These are phyloP conservation scores for Poicephalus meyeri DNA, from an alignment of 2,113 vertebrate species.

Conservation along the genomic window DNA sequence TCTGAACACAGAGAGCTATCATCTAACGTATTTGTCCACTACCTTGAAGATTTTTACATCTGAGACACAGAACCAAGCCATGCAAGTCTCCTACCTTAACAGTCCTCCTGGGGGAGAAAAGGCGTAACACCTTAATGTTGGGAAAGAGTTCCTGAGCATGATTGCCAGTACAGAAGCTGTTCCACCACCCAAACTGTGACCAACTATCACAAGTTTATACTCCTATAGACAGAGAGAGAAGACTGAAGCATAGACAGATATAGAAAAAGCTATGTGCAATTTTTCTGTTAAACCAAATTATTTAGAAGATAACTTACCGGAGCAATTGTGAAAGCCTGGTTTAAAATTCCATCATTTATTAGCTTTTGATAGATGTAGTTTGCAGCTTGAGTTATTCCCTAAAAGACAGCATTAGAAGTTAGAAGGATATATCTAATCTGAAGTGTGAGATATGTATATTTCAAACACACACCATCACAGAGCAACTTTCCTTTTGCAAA, in stretches of 20 bases:
- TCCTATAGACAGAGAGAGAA: slow-evolving; percentile 76
- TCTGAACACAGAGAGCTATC: background rate
- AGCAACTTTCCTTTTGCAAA: background rate
- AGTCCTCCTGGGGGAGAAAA: slow-evolving; percentile 96
- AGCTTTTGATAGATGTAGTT: slow-evolving; percentile 88
- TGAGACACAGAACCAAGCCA: background rate
- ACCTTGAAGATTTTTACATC: background rate
- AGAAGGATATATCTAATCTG: background rate
- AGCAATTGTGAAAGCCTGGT: slow-evolving; percentile 89
- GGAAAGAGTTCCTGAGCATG: slow-evolving; percentile 82
- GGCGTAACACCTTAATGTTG: slow-evolving; percentile 84
- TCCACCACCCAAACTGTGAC: slow-evolving; percentile 95
- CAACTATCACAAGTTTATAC: slow-evolving; percentile 90
- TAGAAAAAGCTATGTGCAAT: background rate
- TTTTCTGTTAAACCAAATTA: background rate
- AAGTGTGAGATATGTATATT: fast-evolving
- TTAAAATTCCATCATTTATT: slow-evolving; percentile 91
- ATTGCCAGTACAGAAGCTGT: slow-evolving; percentile 85
- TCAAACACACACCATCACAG: background rate
- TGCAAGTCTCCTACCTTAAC: slow-evolving; percentile 80
- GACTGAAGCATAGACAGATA: background rate
- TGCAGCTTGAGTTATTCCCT: slow-evolving; percentile 95
- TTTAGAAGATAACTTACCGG: slow-evolving; percentile 80
- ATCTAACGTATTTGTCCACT: background rate
- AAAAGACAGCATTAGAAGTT: background rate